Evolutionary conservation across 2,113 vertebrate genomes (phyloP), one percentile per base, ranked within the genome.

Genomic region (Desmodus rotundus): DNA sequence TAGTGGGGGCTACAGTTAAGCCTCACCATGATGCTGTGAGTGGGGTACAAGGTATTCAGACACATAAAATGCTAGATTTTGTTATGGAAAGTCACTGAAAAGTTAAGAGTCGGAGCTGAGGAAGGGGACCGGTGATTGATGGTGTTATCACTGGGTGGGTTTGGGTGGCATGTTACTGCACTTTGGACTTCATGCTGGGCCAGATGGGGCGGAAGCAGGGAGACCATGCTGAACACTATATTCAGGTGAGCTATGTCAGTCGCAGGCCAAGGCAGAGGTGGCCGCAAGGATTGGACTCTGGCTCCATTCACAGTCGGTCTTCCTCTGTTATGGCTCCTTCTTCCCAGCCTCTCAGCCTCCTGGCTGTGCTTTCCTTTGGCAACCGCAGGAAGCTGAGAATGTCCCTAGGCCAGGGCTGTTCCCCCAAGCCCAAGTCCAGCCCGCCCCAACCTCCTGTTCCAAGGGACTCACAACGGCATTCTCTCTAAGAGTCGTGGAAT

Each of bases 401-500:
- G 28, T 38, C 43, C 56, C 17, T 1, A n/a, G 33, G 24, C 31
- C 45, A 3, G 56, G 33, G 31, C 36, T 6, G 31, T 54, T n/a
- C 91, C 80, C 7, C 17, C 52, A 50, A 19, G 87, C 36, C 61
- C 14, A 28, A 6, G 31, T 13, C 63, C 41, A 58, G 19, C 19
- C 16, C 7, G 52, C 77, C 33, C 43, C 19, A 26, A 7, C 14
- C 50, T 38, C 33, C 15, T 54, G 38, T 0, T 26, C 54, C 0
- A 0, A 33, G 78, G 68, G 68, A 77, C 19, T 61, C 0, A 0
- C 0, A 3, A 45, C 17, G 11, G 26, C 19, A 0, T 24, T 28
- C 74, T 50, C 74, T 50, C 58, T 67, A 5, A 28, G 41, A 41
- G 50, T 43, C 6, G 2, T 1, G 13, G 43, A 17, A 11, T 7